Conservation (phyloP, 2,113 vertebrate species). For the Ochotona princeps region DNA sequence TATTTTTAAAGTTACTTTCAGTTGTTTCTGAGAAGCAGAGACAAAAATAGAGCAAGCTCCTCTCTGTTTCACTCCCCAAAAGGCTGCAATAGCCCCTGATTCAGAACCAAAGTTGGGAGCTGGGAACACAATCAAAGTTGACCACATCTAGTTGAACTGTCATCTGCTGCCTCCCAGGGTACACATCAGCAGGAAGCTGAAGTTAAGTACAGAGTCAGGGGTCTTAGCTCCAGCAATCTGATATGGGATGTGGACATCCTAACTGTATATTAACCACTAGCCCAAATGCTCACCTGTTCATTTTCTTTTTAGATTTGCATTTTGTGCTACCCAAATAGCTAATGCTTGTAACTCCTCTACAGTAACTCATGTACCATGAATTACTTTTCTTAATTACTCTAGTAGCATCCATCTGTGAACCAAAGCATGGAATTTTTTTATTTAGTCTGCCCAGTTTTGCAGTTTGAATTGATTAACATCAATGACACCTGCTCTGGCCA, state of each 20-base stretch:
- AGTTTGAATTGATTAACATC: background rate
- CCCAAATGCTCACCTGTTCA: background rate
- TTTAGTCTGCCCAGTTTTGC: background rate
- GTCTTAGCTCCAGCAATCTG: too few species aligned
- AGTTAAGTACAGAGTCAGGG: too few species aligned
- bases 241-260: too few species aligned
- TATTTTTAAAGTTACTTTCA: background rate
- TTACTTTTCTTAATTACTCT: background rate
- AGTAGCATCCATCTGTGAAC: background rate
- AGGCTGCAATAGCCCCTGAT: too few species aligned
- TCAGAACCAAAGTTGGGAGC: too few species aligned
- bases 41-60: too few species aligned
- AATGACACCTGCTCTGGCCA: slow-evolving; percentile 31
- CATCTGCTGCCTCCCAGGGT: too few species aligned
- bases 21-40: too few species aligned
- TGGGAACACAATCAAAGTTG: too few species aligned
- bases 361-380: background rate
- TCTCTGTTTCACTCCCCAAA: too few species aligned
- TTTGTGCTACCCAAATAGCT: background rate
- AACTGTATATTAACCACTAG: background rate
- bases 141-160: too few species aligned
- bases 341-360: background rate
- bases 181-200: too few species aligned
- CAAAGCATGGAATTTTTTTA: slow-evolving; percentile 7
- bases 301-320: background rate